phyloP scores from a whole-genome alignment of 2,888 invertebrate species.

The Perizoma flavofasciatum region DNA sequence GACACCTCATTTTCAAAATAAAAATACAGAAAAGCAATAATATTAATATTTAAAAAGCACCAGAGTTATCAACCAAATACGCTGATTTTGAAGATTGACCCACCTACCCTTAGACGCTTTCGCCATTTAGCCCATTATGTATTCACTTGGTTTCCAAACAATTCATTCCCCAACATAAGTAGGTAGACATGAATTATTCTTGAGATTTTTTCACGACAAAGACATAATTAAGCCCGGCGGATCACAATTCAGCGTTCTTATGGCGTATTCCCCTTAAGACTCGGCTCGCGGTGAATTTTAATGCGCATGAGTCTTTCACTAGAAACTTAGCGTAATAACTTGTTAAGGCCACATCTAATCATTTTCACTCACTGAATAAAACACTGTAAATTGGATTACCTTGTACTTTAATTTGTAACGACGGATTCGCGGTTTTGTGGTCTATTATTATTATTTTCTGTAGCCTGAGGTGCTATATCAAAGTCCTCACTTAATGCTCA shows the following conservation, averaged over 20 bases:
- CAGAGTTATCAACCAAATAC: too few species aligned
- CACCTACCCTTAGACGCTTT: background rate
- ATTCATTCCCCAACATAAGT: conserved; percentile 38
- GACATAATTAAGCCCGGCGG: conserved; percentile 75
- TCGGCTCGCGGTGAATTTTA: conserved; percentile 46
- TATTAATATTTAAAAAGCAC: too few species aligned
- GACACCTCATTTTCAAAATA: too few species aligned
- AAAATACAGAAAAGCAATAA: too few species aligned
- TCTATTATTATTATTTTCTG: conserved; percentile 8
- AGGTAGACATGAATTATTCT: conserved; percentile 59
- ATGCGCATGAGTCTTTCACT: conserved; percentile 37
- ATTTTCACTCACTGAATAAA: conserved; percentile 19
- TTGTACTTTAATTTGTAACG: conserved; percentile 24
- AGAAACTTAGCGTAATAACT: conserved; percentile 22
- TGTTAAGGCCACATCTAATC: conserved; percentile 12
- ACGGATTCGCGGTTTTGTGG: background rate
- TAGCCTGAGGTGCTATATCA: conserved; percentile 27
- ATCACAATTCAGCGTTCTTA: conserved; percentile 57
- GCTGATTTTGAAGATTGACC: too few species aligned
- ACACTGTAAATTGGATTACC: conserved; percentile 14
- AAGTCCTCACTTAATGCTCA: conserved; percentile 8
- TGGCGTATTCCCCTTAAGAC: conserved; percentile 61
- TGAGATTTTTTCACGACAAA: conserved; percentile 57
- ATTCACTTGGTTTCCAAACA: conserved; percentile 25
- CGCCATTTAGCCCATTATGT: conserved; percentile 9